Conservation (phyloP, 2,888 invertebrate species). For the Apamea crenata region DNA sequence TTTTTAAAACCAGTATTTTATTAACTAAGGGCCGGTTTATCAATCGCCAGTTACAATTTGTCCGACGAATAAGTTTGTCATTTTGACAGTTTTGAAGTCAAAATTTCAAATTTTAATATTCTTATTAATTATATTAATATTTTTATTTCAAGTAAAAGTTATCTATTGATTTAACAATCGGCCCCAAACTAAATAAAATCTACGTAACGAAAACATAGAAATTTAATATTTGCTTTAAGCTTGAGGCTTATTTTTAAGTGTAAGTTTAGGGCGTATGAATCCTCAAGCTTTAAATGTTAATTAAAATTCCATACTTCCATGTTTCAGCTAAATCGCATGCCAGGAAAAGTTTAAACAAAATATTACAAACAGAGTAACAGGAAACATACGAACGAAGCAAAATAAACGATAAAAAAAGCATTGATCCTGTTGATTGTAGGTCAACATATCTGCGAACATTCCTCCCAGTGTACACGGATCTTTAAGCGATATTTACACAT, state of each 20-base stretch:
- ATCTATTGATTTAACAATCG: not conserved
- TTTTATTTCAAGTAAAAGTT: too few relatives aligned
- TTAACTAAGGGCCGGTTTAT: too few relatives aligned
- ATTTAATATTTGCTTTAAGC: not conserved
- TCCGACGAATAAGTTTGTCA: too few relatives aligned
- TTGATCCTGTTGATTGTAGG: not conserved
- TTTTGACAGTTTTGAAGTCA: too few relatives aligned
- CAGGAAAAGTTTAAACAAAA: not conserved
- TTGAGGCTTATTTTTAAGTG: not conserved
- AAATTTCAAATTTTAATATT: too few relatives aligned
- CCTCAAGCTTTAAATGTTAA: not conserved
- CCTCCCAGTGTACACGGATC: not conserved
- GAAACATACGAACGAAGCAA: not conserved
- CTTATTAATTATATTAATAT: too few relatives aligned
- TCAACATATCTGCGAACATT: constrained; percentile 3
- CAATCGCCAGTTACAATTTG: too few relatives aligned
- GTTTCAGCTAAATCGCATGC: not conserved
- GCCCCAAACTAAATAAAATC: not conserved
- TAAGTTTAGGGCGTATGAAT: not conserved
- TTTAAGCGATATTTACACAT: constrained; percentile 70
- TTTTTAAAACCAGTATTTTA: too few relatives aligned
- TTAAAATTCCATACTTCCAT: not conserved
- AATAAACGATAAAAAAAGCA: not conserved
- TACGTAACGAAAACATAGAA: not conserved
- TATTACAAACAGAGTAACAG: not conserved